These are phyloP conservation scores for Hippasteria phrygiana DNA, from an alignment of 53 echinoderm and acorn worm species.

Conservation along the genomic window DNA sequence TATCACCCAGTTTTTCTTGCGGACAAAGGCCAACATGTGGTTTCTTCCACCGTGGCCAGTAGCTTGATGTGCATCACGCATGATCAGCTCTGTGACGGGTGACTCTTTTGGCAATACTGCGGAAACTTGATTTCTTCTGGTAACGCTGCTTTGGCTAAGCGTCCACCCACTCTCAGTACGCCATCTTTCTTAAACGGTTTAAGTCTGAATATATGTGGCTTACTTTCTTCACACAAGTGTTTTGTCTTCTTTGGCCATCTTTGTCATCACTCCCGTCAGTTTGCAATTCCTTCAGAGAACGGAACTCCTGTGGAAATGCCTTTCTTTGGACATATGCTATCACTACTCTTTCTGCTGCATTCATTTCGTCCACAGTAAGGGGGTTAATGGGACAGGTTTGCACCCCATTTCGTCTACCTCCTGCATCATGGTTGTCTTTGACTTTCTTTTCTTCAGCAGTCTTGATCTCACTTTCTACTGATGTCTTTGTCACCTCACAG, in stretches of 20 bases:
- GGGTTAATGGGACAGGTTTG: neutral
- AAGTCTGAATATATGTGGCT: slow-evolving; percentile 30
- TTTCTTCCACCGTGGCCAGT: slow-evolving; percentile 54
- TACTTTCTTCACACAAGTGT: slow-evolving; percentile 16
- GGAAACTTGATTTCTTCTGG: slow-evolving; percentile 39
- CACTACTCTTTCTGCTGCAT: slow-evolving; percentile 50
- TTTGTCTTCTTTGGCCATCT: slow-evolving; percentile 14
- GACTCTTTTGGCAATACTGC: slow-evolving; percentile 25
- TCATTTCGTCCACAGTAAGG: slow-evolving; percentile 46
- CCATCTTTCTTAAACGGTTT: slow-evolving; percentile 21
- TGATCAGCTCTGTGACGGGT: slow-evolving; percentile 17
- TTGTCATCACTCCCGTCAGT: neutral
- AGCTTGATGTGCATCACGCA: slow-evolving; percentile 1
- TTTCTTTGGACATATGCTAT: slow-evolving; percentile 60
- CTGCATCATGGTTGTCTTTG: neutral
- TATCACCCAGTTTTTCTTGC: slow-evolving; percentile 65
- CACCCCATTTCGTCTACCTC: neutral
- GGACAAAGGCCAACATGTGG: slow-evolving; percentile 42
- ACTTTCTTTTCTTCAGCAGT: neutral
- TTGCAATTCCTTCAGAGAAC: slow-evolving; percentile 7
- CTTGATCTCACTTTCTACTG: no score
- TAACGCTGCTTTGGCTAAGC: slow-evolving; percentile 35
- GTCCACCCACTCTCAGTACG: slow-evolving; percentile 53
- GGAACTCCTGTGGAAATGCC: slow-evolving; percentile 52
- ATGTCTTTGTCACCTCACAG: no score